Percentiles rank a stretch among this genome's conserved stretches.
Evolutionary conservation across 2,797 vertebrate genomes (phyloP).

Genomic region (Loriculus beryllinus): DNA sequence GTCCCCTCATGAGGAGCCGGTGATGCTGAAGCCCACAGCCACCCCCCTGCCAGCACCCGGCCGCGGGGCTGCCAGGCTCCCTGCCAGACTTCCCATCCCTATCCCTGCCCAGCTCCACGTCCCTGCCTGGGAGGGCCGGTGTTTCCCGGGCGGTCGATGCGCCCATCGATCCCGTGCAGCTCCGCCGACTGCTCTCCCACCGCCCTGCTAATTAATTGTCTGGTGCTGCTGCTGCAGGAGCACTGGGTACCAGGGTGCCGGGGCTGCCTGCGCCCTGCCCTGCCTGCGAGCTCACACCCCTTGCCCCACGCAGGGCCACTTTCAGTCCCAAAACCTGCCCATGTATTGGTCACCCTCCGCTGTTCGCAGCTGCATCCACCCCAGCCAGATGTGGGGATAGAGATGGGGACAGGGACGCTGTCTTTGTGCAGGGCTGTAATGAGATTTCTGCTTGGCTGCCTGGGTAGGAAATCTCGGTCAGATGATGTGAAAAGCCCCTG

Average conservation of each 20-base stretch:
- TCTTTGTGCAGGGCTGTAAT: constrained; percentile 53
- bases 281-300: not conserved
- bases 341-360: not conserved
- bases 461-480: constrained; percentile 44
- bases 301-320: not conserved
- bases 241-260: accelerated
- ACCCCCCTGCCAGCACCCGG: not conserved
- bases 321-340: accelerated
- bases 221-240: not conserved
- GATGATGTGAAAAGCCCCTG: not conserved
- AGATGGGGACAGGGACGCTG: not conserved
- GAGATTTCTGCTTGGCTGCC: constrained; percentile 71
- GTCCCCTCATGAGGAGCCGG: not conserved
- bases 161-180: not conserved
- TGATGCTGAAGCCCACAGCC: not conserved
- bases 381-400: not conserved
- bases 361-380: not conserved
- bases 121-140: not conserved
- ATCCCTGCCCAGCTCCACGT: accelerated
- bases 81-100: not conserved
- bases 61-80: accelerated
- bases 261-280: not conserved
- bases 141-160: not conserved
- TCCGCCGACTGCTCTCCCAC: constrained; percentile 18
- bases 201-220: constrained; percentile 40